Percentiles rank a stretch among this genome's conserved stretches.
phyloP scores from a whole-genome alignment of 2,797 vertebrate genomes.

The Gymnoscopelus microlampas region DNA sequence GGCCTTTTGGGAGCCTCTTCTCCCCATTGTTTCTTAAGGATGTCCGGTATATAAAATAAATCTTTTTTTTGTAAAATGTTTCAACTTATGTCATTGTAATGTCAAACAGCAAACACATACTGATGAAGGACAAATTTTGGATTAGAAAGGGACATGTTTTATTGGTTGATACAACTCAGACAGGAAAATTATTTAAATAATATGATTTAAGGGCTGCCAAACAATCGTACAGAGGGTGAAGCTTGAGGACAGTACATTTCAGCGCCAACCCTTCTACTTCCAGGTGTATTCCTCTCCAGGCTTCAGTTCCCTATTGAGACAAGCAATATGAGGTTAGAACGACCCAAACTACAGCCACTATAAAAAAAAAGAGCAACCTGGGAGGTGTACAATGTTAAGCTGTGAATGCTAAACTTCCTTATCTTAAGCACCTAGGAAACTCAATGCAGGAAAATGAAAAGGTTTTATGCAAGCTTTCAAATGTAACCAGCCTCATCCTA shows the following conservation, averaged over 20 bases:
- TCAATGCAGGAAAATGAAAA: too few species aligned
- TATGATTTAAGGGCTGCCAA: conserved; percentile 38
- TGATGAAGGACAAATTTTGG: conserved; percentile 2
- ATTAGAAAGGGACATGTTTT: conserved; percentile 65
- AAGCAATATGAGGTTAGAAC: conserved; percentile 4
- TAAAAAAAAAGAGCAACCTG: background rate
- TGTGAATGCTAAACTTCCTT: too few species aligned
- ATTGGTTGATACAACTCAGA: conserved; percentile 60
- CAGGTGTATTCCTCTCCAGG: conserved; percentile 90
- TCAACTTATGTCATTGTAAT: background rate
- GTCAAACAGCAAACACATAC: conserved; percentile 7
- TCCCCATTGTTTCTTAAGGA: too few species aligned
- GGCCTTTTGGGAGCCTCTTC: too few species aligned
- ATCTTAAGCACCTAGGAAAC: too few species aligned
- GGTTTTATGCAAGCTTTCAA: too few species aligned
- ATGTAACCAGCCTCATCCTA: too few species aligned
- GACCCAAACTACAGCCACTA: background rate
- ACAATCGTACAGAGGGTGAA: conserved; percentile 38
- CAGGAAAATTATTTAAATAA: conserved; percentile 54
- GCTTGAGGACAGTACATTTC: conserved; percentile 30
- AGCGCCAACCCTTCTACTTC: conserved; percentile 79
- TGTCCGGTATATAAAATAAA: conserved; percentile 34
- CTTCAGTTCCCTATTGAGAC: conserved; percentile 87
- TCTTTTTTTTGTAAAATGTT: background rate
- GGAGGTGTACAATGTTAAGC: too few species aligned